Evolutionary conservation across 2,797 vertebrate genomes (phyloP).

Genomic region (Florisuga fusca): DNA sequence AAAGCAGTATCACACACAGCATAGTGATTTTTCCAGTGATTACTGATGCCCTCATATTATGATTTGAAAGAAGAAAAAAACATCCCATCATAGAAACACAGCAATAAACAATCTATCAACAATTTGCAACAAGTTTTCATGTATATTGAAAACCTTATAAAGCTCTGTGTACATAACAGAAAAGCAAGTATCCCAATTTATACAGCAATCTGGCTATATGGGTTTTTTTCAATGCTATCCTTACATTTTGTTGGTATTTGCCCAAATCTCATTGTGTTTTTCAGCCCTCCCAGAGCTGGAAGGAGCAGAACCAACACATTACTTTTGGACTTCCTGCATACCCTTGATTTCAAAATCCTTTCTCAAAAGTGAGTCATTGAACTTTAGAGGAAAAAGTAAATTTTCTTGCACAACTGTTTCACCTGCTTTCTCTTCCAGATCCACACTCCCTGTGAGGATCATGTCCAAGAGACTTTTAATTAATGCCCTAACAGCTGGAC

Average conservation of each 20-base stretch:
- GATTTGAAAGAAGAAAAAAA: neutral
- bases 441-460: neutral
- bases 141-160: neutral
- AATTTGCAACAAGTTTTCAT: neutral
- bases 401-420: neutral
- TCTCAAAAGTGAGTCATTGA: neutral
- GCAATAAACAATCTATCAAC: neutral
- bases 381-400: neutral
- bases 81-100: neutral
- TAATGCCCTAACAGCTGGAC: slow-evolving; percentile 6
- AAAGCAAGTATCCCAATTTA: neutral
- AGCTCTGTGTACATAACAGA: neutral
- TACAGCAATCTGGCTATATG: neutral
- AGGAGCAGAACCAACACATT: neutral
- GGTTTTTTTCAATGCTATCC: neutral
- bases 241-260: neutral
- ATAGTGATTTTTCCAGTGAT: neutral
- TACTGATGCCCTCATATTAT: neutral
- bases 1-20: neutral
- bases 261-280: neutral
- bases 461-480: neutral
- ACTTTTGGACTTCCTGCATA: neutral
- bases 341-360: neutral
- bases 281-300: neutral
- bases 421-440: neutral